phyloP scores from a whole-genome alignment of 2,113 vertebrate genomes.

The Centrocercus urophasianus region DNA sequence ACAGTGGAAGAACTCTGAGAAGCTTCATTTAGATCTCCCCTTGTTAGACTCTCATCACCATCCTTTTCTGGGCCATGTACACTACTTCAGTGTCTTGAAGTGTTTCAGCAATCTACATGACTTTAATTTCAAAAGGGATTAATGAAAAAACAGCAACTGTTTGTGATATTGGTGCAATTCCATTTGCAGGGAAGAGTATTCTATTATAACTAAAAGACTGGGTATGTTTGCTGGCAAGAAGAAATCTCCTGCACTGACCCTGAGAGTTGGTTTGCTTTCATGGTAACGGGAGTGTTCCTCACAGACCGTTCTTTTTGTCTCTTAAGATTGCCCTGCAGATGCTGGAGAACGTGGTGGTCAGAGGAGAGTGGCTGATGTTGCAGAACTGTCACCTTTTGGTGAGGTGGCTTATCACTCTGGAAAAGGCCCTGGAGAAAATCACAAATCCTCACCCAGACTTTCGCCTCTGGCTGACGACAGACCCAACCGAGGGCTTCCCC shows the following conservation, averaged over 20 bases:
- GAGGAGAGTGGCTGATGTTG: slow-evolving; percentile 94
- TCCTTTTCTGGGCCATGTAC: not conserved
- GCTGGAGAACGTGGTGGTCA: slow-evolving; percentile 81
- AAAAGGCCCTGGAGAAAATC: slow-evolving; percentile 91
- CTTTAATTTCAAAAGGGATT: not conserved
- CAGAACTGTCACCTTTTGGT: slow-evolving; percentile 97
- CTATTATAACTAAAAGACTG: not conserved
- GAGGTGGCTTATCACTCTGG: slow-evolving; percentile 91
- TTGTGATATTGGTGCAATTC: not conserved
- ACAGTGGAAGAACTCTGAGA: not conserved
- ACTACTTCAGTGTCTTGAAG: not conserved
- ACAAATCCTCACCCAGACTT: slow-evolving; percentile 88
- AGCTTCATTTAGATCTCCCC: not conserved
- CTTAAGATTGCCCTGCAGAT: slow-evolving; percentile 89
- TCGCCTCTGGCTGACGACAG: slow-evolving; percentile 96
- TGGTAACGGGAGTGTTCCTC: not conserved
- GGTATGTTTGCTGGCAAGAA: not conserved
- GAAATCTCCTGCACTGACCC: not conserved
- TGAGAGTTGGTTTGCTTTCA: not conserved
- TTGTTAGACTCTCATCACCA: not conserved
- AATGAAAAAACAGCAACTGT: not conserved
- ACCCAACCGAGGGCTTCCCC: slow-evolving; percentile 91
- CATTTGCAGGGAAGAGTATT: not conserved
- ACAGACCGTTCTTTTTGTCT: not conserved
- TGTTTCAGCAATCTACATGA: not conserved